phyloP scores from a whole-genome alignment of 1,140 invertebrate genomes.

The Olivierus martensii region DNA sequence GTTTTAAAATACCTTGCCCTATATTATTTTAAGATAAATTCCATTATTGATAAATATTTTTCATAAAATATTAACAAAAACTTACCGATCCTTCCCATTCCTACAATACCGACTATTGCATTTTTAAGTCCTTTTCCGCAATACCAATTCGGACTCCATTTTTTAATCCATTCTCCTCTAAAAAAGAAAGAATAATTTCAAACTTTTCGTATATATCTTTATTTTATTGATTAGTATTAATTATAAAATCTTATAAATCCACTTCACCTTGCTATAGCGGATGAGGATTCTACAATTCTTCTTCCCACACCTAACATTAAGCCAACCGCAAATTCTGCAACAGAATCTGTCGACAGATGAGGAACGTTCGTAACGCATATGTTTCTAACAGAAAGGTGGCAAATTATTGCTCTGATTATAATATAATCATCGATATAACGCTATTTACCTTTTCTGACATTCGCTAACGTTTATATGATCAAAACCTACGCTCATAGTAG shows the following conservation, averaged over 20 bases:
- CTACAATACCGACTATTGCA: constrained; percentile 14
- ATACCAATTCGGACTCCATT: constrained; percentile 6
- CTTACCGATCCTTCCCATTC: constrained; percentile 18
- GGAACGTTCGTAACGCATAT: constrained; percentile 15
- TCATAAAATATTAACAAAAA: background rate
- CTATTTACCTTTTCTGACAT: constrained; percentile 23
- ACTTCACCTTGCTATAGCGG: constrained; percentile 31
- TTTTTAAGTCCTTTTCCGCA: constrained; percentile 8
- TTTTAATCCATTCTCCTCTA: constrained; percentile 11
- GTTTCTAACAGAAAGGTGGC: too few relatives aligned
- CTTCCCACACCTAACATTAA: constrained; percentile 13
- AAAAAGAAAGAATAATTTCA: too few relatives aligned
- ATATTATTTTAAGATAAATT: constrained; percentile 10
- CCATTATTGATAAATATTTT: background rate
- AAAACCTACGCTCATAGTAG: constrained; percentile 75
- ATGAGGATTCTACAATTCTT: constrained; percentile 11
- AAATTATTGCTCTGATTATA: too few relatives aligned
- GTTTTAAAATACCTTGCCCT: constrained; percentile 15
- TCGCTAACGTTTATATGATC: constrained; percentile 37
- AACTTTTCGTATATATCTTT: too few relatives aligned
- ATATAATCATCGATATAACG: background rate
- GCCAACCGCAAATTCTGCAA: constrained; percentile 17
- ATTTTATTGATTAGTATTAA: too few relatives aligned
- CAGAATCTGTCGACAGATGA: constrained; percentile 10
- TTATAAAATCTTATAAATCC: too few relatives aligned